Percentiles rank a stretch among this genome's conserved stretches.
Conservation (phyloP, 2,113 vertebrate genomes). For the Cyprinodon tularosa region DNA sequence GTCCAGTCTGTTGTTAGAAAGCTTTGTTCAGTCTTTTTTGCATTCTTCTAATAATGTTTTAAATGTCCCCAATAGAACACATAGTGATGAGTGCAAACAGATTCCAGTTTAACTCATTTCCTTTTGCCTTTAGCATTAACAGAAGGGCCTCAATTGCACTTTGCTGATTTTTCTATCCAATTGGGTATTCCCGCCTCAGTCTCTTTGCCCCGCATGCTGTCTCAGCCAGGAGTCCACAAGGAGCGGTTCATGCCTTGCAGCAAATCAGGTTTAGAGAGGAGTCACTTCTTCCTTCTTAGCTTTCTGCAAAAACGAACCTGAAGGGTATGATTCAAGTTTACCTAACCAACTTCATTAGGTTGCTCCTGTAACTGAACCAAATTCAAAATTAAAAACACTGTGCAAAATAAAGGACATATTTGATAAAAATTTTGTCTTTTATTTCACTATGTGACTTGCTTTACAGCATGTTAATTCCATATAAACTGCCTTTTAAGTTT, state of each 20-base stretch:
- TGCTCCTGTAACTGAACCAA: not conserved
- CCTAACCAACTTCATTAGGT: not conserved
- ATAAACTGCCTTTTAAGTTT: not conserved
- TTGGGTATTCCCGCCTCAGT: constrained; percentile 54
- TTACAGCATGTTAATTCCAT: not conserved
- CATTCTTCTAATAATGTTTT: constrained; percentile 39
- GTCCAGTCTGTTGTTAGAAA: constrained; percentile 6
- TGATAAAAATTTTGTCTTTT: too few relatives aligned
- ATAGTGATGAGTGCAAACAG: constrained; percentile 24
- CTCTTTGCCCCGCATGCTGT: constrained; percentile 20
- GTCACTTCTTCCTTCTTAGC: not conserved
- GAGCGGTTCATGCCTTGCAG: constrained; percentile 1
- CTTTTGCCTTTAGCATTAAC: constrained; percentile 34
- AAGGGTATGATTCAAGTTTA: not conserved
- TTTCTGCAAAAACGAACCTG: not conserved
- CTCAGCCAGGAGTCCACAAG: constrained; percentile 32
- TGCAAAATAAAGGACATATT: too few relatives aligned
- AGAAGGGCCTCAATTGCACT: constrained; percentile 32
- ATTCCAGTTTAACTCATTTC: constrained; percentile 48
- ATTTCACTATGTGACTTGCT: too few relatives aligned
- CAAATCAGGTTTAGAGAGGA: not conserved
- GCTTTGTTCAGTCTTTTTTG: constrained; percentile 26
- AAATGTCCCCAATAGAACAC: constrained; percentile 38
- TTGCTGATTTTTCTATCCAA: constrained; percentile 35
- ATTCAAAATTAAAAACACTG: not conserved